Evolutionary conservation across 1,140 invertebrate species (phyloP).

Genomic region (Drosophila hydei): DNA sequence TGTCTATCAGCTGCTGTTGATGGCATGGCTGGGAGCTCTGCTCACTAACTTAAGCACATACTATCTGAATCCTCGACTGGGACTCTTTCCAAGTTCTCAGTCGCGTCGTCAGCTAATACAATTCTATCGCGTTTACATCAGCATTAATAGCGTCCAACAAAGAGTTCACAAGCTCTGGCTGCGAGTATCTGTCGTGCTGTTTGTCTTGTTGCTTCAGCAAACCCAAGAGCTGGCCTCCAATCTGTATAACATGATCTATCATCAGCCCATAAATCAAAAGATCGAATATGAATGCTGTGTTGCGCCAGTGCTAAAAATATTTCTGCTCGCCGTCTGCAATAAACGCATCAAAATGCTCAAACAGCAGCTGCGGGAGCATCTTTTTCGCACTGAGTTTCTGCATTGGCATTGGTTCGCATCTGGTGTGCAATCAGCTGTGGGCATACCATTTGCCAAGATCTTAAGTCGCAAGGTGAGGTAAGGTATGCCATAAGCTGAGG

Average conservation of each 20-base stretch:
- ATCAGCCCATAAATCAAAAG: too few relatives aligned
- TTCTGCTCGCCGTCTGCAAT: background rate
- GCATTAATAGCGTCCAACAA: background rate
- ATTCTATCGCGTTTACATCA: background rate
- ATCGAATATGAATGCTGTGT: background rate
- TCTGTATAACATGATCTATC: background rate
- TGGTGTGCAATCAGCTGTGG: background rate
- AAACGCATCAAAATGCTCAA: background rate
- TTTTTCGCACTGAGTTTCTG: background rate
- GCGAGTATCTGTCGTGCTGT: background rate
- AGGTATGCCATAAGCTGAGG: background rate
- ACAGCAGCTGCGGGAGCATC: background rate
- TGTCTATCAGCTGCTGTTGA: background rate
- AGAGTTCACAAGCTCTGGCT: conserved; percentile 7
- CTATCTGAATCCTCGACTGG: background rate
- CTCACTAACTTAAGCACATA: background rate
- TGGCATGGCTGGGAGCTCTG: conserved; percentile 4
- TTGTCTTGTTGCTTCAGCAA: background rate
- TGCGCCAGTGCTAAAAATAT: background rate
- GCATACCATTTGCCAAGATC: background rate
- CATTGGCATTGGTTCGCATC: background rate
- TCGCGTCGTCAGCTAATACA: background rate
- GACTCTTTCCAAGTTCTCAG: background rate
- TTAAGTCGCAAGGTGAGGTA: background rate
- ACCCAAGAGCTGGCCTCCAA: background rate